phyloP scores from a whole-genome alignment of 2,888 invertebrate genomes.

The Stegana nigrithorax region DNA sequence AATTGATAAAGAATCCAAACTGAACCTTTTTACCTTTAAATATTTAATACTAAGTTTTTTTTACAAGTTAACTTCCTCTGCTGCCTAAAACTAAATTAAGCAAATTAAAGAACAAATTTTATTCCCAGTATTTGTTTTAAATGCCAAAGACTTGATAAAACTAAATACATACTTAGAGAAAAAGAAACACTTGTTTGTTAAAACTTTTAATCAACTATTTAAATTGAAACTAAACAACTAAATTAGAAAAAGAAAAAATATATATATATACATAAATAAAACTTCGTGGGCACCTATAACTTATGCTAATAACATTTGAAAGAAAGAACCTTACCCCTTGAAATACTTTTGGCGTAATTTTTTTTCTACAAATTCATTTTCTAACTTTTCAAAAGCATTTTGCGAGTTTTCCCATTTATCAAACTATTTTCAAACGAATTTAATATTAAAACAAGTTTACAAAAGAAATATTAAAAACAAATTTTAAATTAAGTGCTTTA shows the following conservation, averaged over 20 bases:
- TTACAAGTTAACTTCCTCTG: constrained; percentile 18
- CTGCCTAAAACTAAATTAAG: constrained; percentile 20
- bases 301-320: too few species aligned
- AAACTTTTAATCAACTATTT: constrained; percentile 29
- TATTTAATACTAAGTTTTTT: not conserved
- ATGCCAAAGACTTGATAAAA: constrained; percentile 11
- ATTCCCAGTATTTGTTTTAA: constrained; percentile 35
- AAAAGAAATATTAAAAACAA: constrained; percentile 29
- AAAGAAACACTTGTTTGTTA: constrained; percentile 24
- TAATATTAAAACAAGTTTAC: constrained; percentile 37
- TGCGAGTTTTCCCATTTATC: not conserved
- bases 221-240: constrained; percentile 34
- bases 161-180: constrained; percentile 8
- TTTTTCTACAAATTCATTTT: not conserved
- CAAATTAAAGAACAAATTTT: constrained; percentile 31
- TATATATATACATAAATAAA: too few species aligned
- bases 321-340: too few species aligned
- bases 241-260: not conserved
- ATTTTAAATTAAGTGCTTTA: constrained; percentile 48
- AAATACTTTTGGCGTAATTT: too few species aligned
- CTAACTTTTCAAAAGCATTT: too few species aligned
- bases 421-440: constrained; percentile 54
- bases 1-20: constrained; percentile 16
- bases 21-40: constrained; percentile 41
- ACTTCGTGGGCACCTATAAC: too few species aligned